phyloP scores from a whole-genome alignment of 2,113 vertebrate genomes.

The Bujurquina vittata region DNA sequence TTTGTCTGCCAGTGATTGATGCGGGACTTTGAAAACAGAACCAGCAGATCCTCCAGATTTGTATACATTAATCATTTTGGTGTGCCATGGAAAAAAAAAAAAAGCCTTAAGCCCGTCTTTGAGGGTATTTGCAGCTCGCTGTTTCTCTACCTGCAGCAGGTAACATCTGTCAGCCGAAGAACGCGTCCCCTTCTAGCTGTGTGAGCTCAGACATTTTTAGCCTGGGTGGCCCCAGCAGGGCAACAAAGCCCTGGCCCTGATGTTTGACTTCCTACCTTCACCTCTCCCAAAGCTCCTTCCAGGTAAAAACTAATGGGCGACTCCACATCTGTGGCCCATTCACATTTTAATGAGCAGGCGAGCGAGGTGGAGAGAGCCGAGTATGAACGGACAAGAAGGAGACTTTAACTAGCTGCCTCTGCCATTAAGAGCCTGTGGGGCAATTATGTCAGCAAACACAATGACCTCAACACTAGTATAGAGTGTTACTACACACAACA shows the following conservation, averaged over 20 bases:
- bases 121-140: background rate
- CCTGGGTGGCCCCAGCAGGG: constrained; percentile 62
- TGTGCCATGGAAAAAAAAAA: background rate
- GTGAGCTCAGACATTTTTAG: background rate
- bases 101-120: background rate
- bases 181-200: background rate
- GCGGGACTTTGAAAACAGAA: constrained; percentile 4
- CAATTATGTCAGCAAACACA: constrained; percentile 63
- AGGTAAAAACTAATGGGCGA: constrained; percentile 66
- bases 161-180: constrained; percentile 9
- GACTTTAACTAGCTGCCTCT: constrained; percentile 73
- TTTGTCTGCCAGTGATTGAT: constrained; percentile 3
- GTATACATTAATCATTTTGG: background rate
- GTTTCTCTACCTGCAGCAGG: constrained; percentile 9
- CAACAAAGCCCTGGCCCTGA: constrained; percentile 33
- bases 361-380: constrained; percentile 27
- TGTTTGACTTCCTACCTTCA: constrained; percentile 55
- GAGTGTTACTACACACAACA: constrained; percentile 43
- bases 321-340: constrained; percentile 78
- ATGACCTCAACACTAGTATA: constrained; percentile 52
- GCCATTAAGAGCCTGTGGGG: constrained; percentile 65
- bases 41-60: constrained; percentile 19
- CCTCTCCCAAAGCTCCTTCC: constrained; percentile 56
- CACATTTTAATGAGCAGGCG: constrained; percentile 71
- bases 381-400: constrained; percentile 75